Evolutionary conservation across 2,888 invertebrate species (phyloP).

Genomic region (Therioaphis trifolii): DNA sequence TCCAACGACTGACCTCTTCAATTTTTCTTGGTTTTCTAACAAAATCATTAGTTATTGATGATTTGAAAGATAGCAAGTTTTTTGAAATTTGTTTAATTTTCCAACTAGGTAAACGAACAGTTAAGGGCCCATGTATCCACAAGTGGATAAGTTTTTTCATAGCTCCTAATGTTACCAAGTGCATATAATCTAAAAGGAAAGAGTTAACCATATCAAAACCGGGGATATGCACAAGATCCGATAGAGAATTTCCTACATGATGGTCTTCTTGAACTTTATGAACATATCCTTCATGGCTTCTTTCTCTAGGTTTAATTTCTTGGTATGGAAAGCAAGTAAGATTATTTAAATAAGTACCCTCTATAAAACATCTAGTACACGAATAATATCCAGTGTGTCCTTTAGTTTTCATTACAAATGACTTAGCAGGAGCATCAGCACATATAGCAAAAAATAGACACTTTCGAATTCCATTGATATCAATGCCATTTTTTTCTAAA

Average conservation of each 20-base stretch:
- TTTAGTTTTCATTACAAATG: conserved; percentile 13
- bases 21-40: conserved; percentile 2
- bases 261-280: neutral
- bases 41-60: conserved; percentile 5
- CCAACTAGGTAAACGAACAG: conserved; percentile 14
- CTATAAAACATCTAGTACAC: neutral
- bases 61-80: neutral
- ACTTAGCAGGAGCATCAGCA: conserved; percentile 1
- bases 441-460: conserved; percentile 16
- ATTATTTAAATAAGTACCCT: neutral
- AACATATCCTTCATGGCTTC: conserved; percentile 4
- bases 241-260: neutral
- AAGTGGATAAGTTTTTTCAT: conserved; percentile 13
- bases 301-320: neutral
- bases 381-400: neutral
- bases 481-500: neutral
- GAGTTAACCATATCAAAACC: conserved; percentile 15
- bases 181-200: conserved; percentile 21
- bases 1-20: neutral
- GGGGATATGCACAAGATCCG: neutral
- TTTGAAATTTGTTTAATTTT: neutral
- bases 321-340: neutral
- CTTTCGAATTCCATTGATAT: neutral
- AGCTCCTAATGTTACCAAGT: neutral
- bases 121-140: neutral